Base-by-base conservation (phyloP, 2,888 invertebrate species). In the Rhaphigaster nebulosa region DNA sequence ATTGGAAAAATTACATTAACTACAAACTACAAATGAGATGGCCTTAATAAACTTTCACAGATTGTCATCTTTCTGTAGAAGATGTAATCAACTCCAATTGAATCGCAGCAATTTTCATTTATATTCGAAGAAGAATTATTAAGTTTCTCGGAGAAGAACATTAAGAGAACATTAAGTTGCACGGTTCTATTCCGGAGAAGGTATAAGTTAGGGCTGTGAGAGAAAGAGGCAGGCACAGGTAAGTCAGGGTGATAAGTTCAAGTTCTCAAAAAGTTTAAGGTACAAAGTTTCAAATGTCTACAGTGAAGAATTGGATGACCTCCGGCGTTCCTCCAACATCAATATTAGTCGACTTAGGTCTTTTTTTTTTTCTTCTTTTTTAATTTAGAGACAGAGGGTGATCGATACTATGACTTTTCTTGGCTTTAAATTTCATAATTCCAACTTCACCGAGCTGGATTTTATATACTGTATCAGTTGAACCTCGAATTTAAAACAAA, bases 221-320 rank as follows among this genome's bases (percentile, higher is more conserved):
- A 56, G 88, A 88, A 60, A 65, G 88, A 65, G 65, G 41, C 29
- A 12, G 87, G 54, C 54, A 56, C 54, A 34, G 88, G 60, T 41
- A 88, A 88, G 88, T 60, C 41, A 88, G 88, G 60, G 60, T 60
- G 87, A 87, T 56, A 54, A 87, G 87, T 56, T 54, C 52, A 87
- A 87, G 34, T 87, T 87, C 87, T 54, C 87, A 88, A 88, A 88
- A 88, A 56, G 41, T 88, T 88, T 56, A 88, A 88, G 60, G 56
- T 60, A 60, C 38, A 60, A 88, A 88, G 38, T 88, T 60, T 60
- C 88, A 88, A 88, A 88, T 88, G 88, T 41, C 88, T 60, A 87
- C 87, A 60, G 56, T 88, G 88, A 88, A 88, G 88, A 88, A 88
- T 88, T 88, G 88, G 88, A 88, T 60, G 88, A 88, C 88, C 88